Evolutionary conservation across 2,888 invertebrate genomes (phyloP), one percentile per base, ranked within the genome.

Genomic region (Phyto melanocephala): DNA sequence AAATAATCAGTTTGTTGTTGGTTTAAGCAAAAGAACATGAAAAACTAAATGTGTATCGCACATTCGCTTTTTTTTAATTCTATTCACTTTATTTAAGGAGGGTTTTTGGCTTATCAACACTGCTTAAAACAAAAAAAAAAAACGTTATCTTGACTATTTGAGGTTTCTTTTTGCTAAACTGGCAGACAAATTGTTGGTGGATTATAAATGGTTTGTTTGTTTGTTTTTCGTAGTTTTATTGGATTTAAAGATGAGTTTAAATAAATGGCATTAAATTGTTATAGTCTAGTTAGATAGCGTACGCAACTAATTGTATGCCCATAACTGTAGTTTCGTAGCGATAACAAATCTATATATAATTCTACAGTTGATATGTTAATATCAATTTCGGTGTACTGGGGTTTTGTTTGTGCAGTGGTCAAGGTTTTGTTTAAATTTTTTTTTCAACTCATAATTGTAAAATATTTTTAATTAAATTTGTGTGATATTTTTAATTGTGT

Each of bases 101-200:
- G 17, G 28, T 67, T 54, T 70, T 70, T 28, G 3, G 62, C 72
- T 79, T 79, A 79, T 79, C 79, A 79, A 67, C 71, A 79, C 65
- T 52, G 60, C 68, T 68, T 22, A 5, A 5, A 60, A 33, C 50
- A 68, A n/a, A n/a, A n/a, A n/a, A n/a, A n/a, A n/a, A n/a, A n/a
- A n/a, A 42, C 60, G 42, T 62, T 68, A 77, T 77, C 76, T 37
- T 42, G 33, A 28, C 22, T 58, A 68, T 60, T 76, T 68, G 60
- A 68, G 68, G 76, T 42, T 77, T 68, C 58, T 60, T 40, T 76
- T 20, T 50, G 35, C 7, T 45, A 1, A 17, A 58, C 50, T 60
- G 60, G 15, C 60, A 77, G 68, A 68, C 60, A 60, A 68, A 68
- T 76, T 76, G 58, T 76, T 63, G n/a, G 37, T 62, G 42, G 47